Percentiles rank a stretch among this genome's conserved stretches.
These are phyloP conservation scores for Cyprinodon brontotheroides DNA, from an alignment of 2,113 vertebrate genomes.

Conservation along the genomic window DNA sequence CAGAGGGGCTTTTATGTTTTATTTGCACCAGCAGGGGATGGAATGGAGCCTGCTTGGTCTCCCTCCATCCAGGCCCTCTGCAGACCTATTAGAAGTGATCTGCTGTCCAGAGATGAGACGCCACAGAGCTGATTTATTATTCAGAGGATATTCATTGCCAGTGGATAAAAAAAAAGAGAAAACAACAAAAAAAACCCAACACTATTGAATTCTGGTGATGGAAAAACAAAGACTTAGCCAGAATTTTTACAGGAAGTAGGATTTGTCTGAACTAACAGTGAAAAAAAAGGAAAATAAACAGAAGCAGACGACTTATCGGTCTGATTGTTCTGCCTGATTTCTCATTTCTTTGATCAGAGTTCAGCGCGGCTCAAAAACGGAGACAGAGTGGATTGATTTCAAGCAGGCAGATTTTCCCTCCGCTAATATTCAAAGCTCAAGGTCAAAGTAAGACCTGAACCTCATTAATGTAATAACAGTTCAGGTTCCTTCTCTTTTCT, in stretches of 20 bases:
- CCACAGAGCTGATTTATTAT: conserved; percentile 62
- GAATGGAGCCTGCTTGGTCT: conserved; percentile 53
- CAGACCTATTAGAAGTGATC: conserved; percentile 48
- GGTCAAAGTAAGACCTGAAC: conserved; percentile 15
- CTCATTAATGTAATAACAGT: conserved; percentile 1
- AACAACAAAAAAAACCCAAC: background rate
- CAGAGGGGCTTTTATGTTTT: conserved; percentile 58
- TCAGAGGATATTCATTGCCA: conserved; percentile 62
- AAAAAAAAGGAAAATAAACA: conserved; percentile 34
- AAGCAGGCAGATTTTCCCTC: conserved; percentile 7
- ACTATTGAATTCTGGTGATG: conserved; percentile 70
- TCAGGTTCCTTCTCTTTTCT: background rate
- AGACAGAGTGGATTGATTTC: conserved; percentile 17
- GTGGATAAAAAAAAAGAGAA: conserved; percentile 49
- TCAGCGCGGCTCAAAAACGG: conserved; percentile 40
- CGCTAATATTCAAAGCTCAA: conserved; percentile 6
- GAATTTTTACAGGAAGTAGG: conserved; percentile 27
- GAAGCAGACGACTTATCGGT: conserved; percentile 37
- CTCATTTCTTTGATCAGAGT: conserved; percentile 36
- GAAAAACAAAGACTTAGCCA: conserved; percentile 26
- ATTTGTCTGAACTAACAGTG: conserved; percentile 39
- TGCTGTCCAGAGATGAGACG: conserved; percentile 63
- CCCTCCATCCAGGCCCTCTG: conserved; percentile 52
- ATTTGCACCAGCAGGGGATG: conserved; percentile 66
- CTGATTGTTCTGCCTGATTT: conserved; percentile 38